Base-by-base conservation (phyloP, 2,113 vertebrate genomes). In the Pseudonaja textilis region DNA sequence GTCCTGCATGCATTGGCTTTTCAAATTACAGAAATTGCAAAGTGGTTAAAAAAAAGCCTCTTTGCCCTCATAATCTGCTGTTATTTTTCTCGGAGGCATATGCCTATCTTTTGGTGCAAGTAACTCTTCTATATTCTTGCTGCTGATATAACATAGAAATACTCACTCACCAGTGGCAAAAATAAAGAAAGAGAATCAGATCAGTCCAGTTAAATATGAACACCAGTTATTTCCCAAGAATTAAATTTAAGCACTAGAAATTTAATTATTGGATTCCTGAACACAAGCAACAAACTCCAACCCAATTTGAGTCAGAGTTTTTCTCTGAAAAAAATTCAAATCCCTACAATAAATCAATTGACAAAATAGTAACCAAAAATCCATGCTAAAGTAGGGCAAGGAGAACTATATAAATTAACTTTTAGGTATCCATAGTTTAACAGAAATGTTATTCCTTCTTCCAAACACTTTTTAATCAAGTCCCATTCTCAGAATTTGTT, bases 101-200 rank as follows among this genome's bases (percentile, higher is more conserved):
- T 23, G 1, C 18, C 5, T 50, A n/a, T 9, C 29, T 56, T 34
- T 34, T 89, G 39, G 18, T 93, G 42, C 45, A 55, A 52, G 14
- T 29, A 52, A 29, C 20, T 39, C 26, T 25, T 12, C 26, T 42
- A 74, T 11, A 9, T 59, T 57, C 5, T 34, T 56, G 85, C 12
- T 69, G 39, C 59, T 45, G 25, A n/a, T 47, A 54, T 26, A 25
- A 52, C 25, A 18, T 4, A 93, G 45, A 59, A 26, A 52, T 16
- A 52, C 10, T 86, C 8, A 18, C 54, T 64, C n/a, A 91, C 47
- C 45, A 39, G n/a, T 50, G 25, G 14, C 64, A 95, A 93, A 95
- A n/a, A 25, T n/a, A 93, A 89, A 10, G 45, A 93, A 96, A 90
- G 23, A 2, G 3, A 61, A 88, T 92, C 34, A 86, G 5, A n/a